phyloP scores from a whole-genome alignment of 1,140 invertebrate species.

The Aplysia californica region DNA sequence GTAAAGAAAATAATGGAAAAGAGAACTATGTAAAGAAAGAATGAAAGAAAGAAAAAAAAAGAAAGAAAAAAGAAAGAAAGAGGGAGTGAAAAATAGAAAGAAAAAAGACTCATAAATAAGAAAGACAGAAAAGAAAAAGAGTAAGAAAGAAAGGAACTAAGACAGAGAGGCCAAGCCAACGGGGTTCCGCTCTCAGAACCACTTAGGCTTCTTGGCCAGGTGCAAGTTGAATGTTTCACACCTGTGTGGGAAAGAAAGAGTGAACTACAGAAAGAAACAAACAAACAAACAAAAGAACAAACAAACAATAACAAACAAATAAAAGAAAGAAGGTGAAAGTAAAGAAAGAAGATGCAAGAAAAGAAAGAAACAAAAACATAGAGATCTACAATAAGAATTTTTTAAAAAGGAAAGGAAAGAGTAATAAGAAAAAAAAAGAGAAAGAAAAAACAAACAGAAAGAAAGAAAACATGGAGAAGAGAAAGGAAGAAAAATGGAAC shows the following conservation, averaged over 20 bases:
- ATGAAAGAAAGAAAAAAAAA: neutral
- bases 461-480: neutral
- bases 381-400: neutral
- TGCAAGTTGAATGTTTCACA: conserved; percentile 88
- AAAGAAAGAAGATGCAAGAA: too few relatives aligned
- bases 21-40: neutral
- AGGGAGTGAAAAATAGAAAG: too few relatives aligned
- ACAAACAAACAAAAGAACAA: neutral
- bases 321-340: neutral
- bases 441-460: neutral
- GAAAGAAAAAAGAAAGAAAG: neutral
- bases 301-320: neutral
- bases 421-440: neutral
- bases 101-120: neutral
- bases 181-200: conserved; percentile 76
- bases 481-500: too few relatives aligned
- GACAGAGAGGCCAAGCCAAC: conserved; percentile 73
- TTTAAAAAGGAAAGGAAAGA: neutral
- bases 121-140: too few relatives aligned
- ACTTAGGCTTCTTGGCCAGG: conserved; percentile 85
- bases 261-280: neutral
- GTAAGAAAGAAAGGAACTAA: neutral
- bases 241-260: conserved; percentile 62
- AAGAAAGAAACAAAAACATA: neutral
- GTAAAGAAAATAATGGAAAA: neutral